A percentile compares a stretch with the other conserved stretches of the same genome.
phyloP scores from a whole-genome alignment of 2,888 invertebrate genomes.

The Spicauda simplicius region DNA sequence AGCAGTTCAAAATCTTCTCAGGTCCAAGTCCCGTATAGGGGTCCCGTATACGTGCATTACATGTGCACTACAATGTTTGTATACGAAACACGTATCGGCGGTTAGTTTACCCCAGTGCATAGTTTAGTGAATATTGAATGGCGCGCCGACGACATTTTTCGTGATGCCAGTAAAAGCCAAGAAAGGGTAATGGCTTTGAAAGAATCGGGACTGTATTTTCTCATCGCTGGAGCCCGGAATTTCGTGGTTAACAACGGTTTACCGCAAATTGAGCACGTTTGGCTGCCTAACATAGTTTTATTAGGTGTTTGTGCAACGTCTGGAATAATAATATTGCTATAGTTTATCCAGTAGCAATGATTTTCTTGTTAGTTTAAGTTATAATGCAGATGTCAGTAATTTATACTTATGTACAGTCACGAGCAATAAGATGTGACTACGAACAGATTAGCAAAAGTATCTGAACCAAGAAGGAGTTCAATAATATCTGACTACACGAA shows the following conservation, averaged over 20 bases:
- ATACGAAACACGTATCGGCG: constrained; percentile 62
- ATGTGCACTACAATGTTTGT: constrained; percentile 53
- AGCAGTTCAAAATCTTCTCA: constrained; percentile 44
- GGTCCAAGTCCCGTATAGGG: not conserved
- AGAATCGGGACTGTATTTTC: constrained; percentile 52
- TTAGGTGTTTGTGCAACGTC: constrained; percentile 18
- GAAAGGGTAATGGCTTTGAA: constrained; percentile 61
- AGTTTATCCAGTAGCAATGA: not conserved
- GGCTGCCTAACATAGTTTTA: constrained; percentile 22
- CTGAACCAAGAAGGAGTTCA: no score
- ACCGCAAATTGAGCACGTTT: constrained; percentile 20
- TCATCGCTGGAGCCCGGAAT: constrained; percentile 24
- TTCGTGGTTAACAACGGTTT: constrained; percentile 32
- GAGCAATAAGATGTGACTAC: no score
- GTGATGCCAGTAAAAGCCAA: constrained; percentile 37
- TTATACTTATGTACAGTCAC: no score
- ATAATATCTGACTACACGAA: no score
- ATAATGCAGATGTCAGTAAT: not conserved
- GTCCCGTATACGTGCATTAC: constrained; percentile 9
- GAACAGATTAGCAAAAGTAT: no score
- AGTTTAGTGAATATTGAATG: constrained; percentile 54
- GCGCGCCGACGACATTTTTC: constrained; percentile 55
- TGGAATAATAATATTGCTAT: not conserved
- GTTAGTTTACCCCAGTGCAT: constrained; percentile 55
- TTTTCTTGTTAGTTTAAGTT: not conserved